phyloP scores from a whole-genome alignment of 2,797 vertebrate species.

The Pseudocheirus occidentalis region DNA sequence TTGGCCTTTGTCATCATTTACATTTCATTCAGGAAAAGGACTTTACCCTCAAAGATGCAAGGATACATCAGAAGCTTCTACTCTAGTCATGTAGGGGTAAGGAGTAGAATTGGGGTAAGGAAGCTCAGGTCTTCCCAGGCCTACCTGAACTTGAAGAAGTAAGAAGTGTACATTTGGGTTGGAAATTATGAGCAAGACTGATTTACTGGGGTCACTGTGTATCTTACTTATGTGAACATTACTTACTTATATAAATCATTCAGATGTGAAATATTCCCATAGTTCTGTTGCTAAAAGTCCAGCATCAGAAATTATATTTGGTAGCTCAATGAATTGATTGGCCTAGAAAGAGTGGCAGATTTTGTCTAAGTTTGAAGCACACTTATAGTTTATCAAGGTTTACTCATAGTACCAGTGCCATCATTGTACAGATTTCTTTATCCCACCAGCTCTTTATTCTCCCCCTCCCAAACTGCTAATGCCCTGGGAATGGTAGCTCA shows the following conservation, averaged over 20 bases:
- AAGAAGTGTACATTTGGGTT: not conserved
- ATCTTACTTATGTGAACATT: not conserved
- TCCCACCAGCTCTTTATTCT: slow-evolving; percentile 10
- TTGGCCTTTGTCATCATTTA: not conserved
- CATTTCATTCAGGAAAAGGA: not conserved
- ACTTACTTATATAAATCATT: not conserved
- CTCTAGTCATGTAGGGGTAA: not conserved
- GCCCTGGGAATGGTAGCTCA: slow-evolving; percentile 6
- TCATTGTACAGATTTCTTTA: slow-evolving; percentile 30
- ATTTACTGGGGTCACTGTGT: not conserved
- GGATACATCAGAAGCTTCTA: not conserved
- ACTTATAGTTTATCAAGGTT: slow-evolving; percentile 35
- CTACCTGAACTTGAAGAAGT: not conserved
- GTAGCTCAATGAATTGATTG: slow-evolving; percentile 19
- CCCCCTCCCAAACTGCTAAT: slow-evolving; percentile 4
- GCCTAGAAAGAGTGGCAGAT: slow-evolving; percentile 47
- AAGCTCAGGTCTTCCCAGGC: not conserved
- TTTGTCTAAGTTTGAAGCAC: slow-evolving; percentile 35
- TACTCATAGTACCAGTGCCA: slow-evolving; percentile 40
- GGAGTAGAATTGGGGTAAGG: too few relatives aligned
- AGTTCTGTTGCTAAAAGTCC: not conserved
- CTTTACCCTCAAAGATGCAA: not conserved
- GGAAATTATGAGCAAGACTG: not conserved
- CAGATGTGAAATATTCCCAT: not conserved
- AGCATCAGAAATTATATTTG: slow-evolving; percentile 30